Conservation (phyloP, 2,113 vertebrate genomes). For the Meleagris gallopavo region DNA sequence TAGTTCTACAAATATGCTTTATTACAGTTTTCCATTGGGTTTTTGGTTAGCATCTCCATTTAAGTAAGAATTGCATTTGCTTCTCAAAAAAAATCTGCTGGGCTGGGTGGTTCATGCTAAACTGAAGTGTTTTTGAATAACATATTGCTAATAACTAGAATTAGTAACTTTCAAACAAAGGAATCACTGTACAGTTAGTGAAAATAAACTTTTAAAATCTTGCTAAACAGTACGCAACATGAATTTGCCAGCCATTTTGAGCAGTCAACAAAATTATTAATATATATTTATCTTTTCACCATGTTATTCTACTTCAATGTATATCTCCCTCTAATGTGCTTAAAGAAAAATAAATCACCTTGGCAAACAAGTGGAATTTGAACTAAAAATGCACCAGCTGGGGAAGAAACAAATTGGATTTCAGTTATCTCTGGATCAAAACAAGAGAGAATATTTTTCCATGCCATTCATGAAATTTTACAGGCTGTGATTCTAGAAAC, state of each 20-base stretch:
- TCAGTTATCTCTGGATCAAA: background rate
- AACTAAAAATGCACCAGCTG: background rate
- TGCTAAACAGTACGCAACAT: background rate
- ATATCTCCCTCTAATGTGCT: background rate
- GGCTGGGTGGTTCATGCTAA: background rate
- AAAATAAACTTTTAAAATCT: background rate
- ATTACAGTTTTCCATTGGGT: background rate
- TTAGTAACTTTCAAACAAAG: background rate
- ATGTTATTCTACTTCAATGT: background rate
- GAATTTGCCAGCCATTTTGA: background rate
- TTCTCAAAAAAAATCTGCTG: background rate
- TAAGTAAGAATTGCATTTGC: background rate
- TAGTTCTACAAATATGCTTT: background rate
- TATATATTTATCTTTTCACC: background rate
- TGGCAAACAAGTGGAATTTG: background rate
- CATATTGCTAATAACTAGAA: background rate
- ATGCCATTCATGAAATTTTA: background rate
- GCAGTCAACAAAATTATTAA: background rate
- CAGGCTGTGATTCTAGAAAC: background rate
- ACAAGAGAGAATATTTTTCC: accelerated
- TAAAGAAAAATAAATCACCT: background rate
- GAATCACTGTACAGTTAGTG: background rate
- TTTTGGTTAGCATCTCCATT: background rate
- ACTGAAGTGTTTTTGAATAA: background rate
- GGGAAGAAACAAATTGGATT: background rate